Conservation (phyloP, 2,888 invertebrate genomes). For the Nephrotoma flavescens region DNA sequence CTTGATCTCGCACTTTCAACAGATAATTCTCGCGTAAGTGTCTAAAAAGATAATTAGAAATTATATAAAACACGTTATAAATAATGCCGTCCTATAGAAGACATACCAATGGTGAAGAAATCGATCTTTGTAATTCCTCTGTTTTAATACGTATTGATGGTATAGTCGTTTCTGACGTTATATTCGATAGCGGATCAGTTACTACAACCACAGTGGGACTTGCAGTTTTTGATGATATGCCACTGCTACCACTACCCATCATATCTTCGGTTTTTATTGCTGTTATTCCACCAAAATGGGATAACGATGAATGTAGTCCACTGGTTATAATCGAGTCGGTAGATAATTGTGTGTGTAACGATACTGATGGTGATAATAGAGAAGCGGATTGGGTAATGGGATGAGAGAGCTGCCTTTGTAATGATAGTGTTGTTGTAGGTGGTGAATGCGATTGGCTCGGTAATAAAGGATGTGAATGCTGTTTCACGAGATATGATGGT, state of each 20-base stretch:
- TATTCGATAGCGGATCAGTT: slow-evolving; percentile 18
- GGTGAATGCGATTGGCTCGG: slow-evolving; percentile 38
- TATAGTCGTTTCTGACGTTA: slow-evolving; percentile 23
- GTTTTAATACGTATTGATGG: slow-evolving; percentile 36
- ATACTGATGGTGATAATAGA: neutral
- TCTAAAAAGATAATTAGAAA: slow-evolving; percentile 11
- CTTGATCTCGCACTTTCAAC: slow-evolving; percentile 44
- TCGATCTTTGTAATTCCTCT: slow-evolving; percentile 43
- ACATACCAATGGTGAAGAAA: slow-evolving; percentile 44
- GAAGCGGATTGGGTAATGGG: slow-evolving; percentile 21
- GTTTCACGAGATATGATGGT: slow-evolving; percentile 41
- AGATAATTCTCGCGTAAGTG: slow-evolving; percentile 29
- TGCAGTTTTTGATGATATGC: slow-evolving; percentile 21
- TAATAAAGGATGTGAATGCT: slow-evolving; percentile 49
- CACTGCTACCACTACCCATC: neutral
- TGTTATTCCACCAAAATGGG: slow-evolving; percentile 9
- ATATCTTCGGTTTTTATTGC: slow-evolving; percentile 6
- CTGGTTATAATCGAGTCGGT: slow-evolving; percentile 4
- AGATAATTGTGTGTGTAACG: neutral
- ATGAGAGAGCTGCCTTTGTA: slow-evolving; percentile 39
- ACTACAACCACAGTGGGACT: slow-evolving; percentile 30
- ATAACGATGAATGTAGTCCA: neutral
- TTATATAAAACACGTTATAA: too few relatives aligned
- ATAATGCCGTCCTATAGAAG: neutral
- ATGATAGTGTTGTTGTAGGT: slow-evolving; percentile 19